These are phyloP conservation scores for Xenops minutus DNA, from an alignment of 2,797 vertebrate genomes.

Conservation along the genomic window DNA sequence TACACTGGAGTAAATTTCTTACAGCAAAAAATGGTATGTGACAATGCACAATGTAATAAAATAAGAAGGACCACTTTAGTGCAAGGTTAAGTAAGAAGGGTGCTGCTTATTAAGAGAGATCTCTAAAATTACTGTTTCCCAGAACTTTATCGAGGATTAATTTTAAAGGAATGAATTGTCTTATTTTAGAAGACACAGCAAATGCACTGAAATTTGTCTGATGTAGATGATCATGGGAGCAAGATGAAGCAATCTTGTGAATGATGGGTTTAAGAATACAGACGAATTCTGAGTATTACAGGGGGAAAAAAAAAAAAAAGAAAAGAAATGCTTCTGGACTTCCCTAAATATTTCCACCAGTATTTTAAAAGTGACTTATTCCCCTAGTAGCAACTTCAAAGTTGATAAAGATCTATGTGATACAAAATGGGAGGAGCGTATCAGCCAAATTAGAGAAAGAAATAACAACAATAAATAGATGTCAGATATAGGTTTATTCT, in stretches of 20 bases:
- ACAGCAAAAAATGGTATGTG: neutral
- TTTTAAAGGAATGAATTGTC: neutral
- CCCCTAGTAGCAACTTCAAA: neutral
- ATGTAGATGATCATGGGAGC: neutral
- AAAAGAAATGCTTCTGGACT: neutral
- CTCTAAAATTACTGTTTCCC: neutral
- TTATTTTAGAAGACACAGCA: neutral
- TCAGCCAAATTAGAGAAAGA: neutral
- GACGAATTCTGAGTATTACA: neutral
- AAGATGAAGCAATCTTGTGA: neutral
- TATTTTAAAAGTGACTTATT: neutral
- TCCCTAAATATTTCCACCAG: neutral
- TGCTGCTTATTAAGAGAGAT: neutral
- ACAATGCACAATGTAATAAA: neutral
- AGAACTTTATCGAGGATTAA: neutral
- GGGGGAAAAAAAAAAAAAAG: fast-evolving
- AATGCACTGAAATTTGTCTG: neutral
- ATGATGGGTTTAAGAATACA: neutral
- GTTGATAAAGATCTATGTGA: neutral
- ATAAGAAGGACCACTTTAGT: neutral
- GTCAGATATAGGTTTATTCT: neutral
- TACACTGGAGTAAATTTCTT: neutral
- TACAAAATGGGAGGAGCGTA: fast-evolving
- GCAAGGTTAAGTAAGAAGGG: neutral
- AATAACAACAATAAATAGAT: neutral